Evolutionary conservation across 1,140 invertebrate species (phyloP).

Genomic region (Hormaphis cornu): DNA sequence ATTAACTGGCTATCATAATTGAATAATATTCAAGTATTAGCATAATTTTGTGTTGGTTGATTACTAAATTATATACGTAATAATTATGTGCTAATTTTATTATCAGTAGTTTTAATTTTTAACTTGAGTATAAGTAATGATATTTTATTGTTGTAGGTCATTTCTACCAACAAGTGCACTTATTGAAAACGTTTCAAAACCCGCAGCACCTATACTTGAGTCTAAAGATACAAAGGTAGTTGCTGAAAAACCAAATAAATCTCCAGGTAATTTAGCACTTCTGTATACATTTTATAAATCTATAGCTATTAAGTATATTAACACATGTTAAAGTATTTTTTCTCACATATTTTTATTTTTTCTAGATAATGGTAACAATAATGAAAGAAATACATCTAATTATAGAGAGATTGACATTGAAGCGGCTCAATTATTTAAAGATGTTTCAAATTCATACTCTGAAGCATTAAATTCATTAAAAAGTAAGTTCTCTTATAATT

Average conservation of each 20-base stretch:
- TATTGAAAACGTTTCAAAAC: neutral
- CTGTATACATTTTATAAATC: no score
- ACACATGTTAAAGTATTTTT: no score
- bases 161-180: neutral
- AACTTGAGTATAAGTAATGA: no score
- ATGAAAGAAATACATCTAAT: neutral
- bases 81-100: no score
- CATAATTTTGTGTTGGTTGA: no score
- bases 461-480: conserved; percentile 2
- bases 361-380: neutral
- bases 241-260: neutral
- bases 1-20: no score
- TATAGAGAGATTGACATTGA: neutral
- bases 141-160: neutral
- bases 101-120: no score
- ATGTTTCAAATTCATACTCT: conserved; percentile 10
- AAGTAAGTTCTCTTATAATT: no score
- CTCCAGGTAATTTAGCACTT: neutral
- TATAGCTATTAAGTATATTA: no score
- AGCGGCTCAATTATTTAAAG: neutral
- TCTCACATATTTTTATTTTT: neutral
- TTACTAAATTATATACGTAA: no score
- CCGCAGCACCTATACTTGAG: neutral
- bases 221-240: neutral
- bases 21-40: no score